phyloP scores from a whole-genome alignment of 2,888 invertebrate genomes.

The Cheilosia vulpina region DNA sequence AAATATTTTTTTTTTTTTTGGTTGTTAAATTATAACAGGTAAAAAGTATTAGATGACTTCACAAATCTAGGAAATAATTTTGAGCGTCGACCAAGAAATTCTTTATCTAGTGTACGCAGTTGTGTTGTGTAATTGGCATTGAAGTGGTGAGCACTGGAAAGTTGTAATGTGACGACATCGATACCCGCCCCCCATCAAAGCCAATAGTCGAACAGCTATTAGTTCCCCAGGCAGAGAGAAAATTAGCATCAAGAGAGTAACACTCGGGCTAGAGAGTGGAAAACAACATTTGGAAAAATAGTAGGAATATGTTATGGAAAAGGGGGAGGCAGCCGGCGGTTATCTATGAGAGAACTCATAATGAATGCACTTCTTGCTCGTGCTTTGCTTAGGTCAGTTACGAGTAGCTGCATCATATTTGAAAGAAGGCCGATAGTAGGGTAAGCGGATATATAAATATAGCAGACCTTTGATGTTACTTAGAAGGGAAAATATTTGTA shows the following conservation, averaged over 20 bases:
- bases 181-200: slow-evolving; percentile 61
- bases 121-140: slow-evolving; percentile 43
- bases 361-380: too few relatives aligned
- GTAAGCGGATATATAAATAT: too few relatives aligned
- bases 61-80: slow-evolving; percentile 2
- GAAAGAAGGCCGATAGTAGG: too few relatives aligned
- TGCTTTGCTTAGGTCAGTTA: too few relatives aligned
- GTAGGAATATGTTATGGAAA: not conserved
- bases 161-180: slow-evolving; percentile 44
- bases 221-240: slow-evolving; percentile 48
- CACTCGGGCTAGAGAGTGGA: slow-evolving; percentile 10
- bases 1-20: not conserved
- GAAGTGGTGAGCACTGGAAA: slow-evolving; percentile 10
- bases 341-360: too few relatives aligned
- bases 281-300: slow-evolving; percentile 18
- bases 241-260: slow-evolving; percentile 52
- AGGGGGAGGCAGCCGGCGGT: too few relatives aligned
- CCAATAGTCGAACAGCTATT: slow-evolving; percentile 49
- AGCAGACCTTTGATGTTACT: too few relatives aligned
- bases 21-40: not conserved
- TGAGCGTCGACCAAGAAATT: slow-evolving; percentile 13
- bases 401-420: too few relatives aligned
- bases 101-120: not conserved
- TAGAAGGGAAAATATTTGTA: too few relatives aligned
- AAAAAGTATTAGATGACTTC: not conserved